Evolutionary conservation across 2,888 invertebrate genomes (phyloP).

Genomic region (Ennomos quercinarius): DNA sequence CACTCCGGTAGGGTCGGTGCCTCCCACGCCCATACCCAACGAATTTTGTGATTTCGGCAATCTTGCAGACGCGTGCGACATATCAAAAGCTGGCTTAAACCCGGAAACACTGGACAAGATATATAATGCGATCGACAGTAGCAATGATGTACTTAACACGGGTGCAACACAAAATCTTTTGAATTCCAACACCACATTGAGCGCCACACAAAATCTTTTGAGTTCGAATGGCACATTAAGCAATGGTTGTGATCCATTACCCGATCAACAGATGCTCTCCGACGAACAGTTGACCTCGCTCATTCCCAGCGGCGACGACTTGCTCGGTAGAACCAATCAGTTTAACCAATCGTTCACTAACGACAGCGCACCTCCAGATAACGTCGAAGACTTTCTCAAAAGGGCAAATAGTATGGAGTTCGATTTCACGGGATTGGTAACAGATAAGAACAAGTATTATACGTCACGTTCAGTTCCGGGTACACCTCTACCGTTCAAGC

Average conservation of each 20-base stretch:
- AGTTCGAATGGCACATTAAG: constrained; percentile 64
- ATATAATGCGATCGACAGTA: constrained; percentile 86
- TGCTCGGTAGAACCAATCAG: constrained; percentile 64
- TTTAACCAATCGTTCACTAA: constrained; percentile 67
- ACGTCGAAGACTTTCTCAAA: constrained; percentile 77
- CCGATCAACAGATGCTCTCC: constrained; percentile 69
- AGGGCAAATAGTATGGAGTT: constrained; percentile 78
- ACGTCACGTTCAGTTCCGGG: constrained; percentile 89
- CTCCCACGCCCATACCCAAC: constrained; percentile 89
- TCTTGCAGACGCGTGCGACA: constrained; percentile 84
- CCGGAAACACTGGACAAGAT: constrained; percentile 88
- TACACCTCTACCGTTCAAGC: constrained; percentile 86
- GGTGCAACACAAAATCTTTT: constrained; percentile 61
- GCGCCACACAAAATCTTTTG: constrained; percentile 59
- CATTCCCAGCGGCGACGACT: constrained; percentile 69
- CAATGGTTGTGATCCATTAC: constrained; percentile 72
- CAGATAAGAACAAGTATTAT: constrained; percentile 74
- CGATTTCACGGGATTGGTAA: constrained; percentile 69
- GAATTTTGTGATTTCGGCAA: constrained; percentile 90
- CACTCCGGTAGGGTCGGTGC: constrained; percentile 87
- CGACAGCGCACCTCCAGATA: constrained; percentile 59
- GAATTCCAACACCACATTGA: constrained; percentile 63
- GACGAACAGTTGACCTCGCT: constrained; percentile 73
- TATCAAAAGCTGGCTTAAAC: constrained; percentile 79
- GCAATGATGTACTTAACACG: constrained; percentile 74